These are phyloP conservation scores for Phortica magna DNA, from an alignment of 2,888 invertebrate species.

Conservation along the genomic window DNA sequence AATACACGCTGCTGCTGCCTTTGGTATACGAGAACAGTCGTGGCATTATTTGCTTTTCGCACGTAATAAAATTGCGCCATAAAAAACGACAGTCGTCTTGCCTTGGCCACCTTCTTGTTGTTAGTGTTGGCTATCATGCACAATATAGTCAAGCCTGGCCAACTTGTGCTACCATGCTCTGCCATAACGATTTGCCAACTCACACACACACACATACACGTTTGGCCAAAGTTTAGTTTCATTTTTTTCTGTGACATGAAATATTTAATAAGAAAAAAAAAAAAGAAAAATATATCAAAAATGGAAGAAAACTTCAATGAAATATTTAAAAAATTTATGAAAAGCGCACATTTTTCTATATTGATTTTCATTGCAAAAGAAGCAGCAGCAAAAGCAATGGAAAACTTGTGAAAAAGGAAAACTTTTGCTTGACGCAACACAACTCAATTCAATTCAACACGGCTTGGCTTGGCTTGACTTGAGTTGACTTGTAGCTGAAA, in stretches of 20 bases:
- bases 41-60: conserved; percentile 34
- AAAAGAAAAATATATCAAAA: background rate
- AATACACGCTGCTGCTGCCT: conserved; percentile 4
- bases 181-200: too few species aligned
- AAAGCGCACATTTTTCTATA: conserved; percentile 45
- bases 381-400: background rate
- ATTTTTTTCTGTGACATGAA: conserved; percentile 2
- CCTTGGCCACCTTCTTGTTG: too few species aligned
- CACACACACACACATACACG: too few species aligned
- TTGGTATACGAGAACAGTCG: conserved; percentile 1
- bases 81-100: background rate
- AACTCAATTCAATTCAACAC: background rate
- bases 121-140: too few species aligned
- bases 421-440: background rate
- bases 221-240: background rate
- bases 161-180: background rate
- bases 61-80: conserved; percentile 41
- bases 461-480: too few species aligned
- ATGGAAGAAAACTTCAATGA: background rate
- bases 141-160: background rate
- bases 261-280: background rate
- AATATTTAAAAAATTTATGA: conserved; percentile 66
- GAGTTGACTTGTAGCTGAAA: background rate
- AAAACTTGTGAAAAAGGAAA: background rate
- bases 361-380: conserved; percentile 39